Base-by-base conservation (phyloP, 2,113 vertebrate genomes). In the Reinhardtius hippoglossoides region DNA sequence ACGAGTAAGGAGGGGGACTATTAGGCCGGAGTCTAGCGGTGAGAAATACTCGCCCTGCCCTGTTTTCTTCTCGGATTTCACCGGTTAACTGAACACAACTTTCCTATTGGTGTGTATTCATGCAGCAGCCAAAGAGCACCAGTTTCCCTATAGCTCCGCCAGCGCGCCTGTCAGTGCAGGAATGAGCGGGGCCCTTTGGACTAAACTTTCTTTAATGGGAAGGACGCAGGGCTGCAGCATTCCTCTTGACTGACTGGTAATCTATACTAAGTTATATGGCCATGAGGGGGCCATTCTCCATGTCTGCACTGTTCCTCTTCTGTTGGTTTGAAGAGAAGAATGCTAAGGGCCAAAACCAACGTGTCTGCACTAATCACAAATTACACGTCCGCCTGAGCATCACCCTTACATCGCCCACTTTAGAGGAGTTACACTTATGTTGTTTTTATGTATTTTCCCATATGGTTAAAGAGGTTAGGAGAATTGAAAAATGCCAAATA, bases 81-180 rank as follows among this genome's bases (percentile, higher is more conserved):
- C 93, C 94, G 95, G 94, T 97, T 96, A 97, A 96, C 95, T 97
- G 96, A 96, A 93, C 96, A 96, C 95, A 97, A 96, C 95, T 97
- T 97, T 92, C 94, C 96, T 94, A 96, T 97, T 97, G 94, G 95
- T 96, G 96, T 96, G 94, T 96, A 97, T 97, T 97, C 97, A 97
- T 96, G 96, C 97, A 97, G 94, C 44, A 93, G 92, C 96, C 92
- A 96, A 97, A 96, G 94, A 96, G 93, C 94, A 93, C 90, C 89
- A 84, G 83, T 80, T 71, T 94, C 83, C 87, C 88, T 82, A 82
- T 67, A 83, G 82, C 86, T 88, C 84, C 71, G 46, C 12, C 77
- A 77, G 54, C 72, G 62, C 59, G 78, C 83, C 76, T 78, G 82
- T 82, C 88, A 74, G 67, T 78, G 84, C 88, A 87, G 87, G 77